Percentiles rank a stretch among this genome's conserved stretches.
Evolutionary conservation across 2,888 invertebrate genomes (phyloP).

Genomic region (Cephus pulcher): DNA sequence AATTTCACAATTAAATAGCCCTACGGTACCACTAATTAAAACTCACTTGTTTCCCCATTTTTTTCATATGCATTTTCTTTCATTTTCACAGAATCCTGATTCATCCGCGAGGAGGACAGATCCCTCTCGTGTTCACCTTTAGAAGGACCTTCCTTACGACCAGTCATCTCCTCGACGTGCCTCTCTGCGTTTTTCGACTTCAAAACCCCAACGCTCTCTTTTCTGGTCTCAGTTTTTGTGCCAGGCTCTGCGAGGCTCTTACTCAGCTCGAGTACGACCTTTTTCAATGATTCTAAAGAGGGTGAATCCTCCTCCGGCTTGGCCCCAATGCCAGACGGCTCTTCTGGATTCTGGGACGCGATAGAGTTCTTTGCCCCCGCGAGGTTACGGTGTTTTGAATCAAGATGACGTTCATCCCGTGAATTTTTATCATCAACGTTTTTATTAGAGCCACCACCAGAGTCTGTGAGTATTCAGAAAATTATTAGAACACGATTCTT

Average conservation of each 20-base stretch:
- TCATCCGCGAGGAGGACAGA: background rate
- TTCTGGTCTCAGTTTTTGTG: background rate
- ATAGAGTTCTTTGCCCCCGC: background rate
- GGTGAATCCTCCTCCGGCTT: background rate
- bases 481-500: background rate
- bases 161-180: slow-evolving; percentile 12
- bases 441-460: background rate
- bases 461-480: background rate
- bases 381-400: background rate
- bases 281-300: slow-evolving; percentile 43
- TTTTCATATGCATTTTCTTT: background rate
- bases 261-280: slow-evolving; percentile 39
- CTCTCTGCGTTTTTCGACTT: slow-evolving; percentile 9
- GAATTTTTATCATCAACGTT: background rate
- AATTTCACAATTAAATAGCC: slow-evolving; percentile 9
- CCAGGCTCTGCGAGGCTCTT: slow-evolving; percentile 33
- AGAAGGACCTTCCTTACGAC: slow-evolving; percentile 12
- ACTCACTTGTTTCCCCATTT: slow-evolving; percentile 18
- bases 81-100: background rate
- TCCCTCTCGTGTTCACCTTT: slow-evolving; percentile 18
- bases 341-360: background rate
- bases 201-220: background rate
- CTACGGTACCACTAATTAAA: slow-evolving; percentile 3
- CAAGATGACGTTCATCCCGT: slow-evolving; percentile 3
- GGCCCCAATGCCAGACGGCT: background rate